A percentile compares a stretch with the other conserved stretches of the same genome.
Evolutionary conservation across 2,888 invertebrate genomes (phyloP).

Genomic region (Sericinus montela): DNA sequence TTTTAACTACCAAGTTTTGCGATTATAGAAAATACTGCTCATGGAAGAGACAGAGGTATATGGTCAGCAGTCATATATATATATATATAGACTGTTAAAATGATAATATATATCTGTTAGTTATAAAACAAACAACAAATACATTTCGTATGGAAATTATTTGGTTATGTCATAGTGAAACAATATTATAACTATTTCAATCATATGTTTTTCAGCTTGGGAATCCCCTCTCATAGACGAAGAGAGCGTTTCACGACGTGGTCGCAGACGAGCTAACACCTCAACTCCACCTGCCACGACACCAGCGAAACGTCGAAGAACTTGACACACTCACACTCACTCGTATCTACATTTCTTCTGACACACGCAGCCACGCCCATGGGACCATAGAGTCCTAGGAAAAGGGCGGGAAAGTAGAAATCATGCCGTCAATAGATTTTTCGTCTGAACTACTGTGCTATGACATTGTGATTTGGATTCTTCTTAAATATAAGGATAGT

Average conservation of each 20-base stretch:
- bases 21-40: no score
- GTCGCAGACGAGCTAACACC: slow-evolving; percentile 57
- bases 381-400: slow-evolving; percentile 20
- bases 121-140: no score
- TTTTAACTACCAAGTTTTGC: no score
- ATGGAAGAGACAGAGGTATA: no score
- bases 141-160: no score
- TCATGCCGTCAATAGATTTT: slow-evolving; percentile 32
- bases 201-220: slow-evolving; percentile 44
- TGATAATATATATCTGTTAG: no score
- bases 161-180: no score
- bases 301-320: slow-evolving; percentile 61
- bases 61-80: no score
- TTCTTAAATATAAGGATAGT: not conserved
- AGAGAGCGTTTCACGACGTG: slow-evolving; percentile 52
- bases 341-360: slow-evolving; percentile 62
- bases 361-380: slow-evolving; percentile 34
- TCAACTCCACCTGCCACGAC: slow-evolving; percentile 62
- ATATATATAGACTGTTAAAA: no score
- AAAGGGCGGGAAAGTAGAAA: slow-evolving; percentile 26
- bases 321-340: slow-evolving; percentile 51
- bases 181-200: no score
- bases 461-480: not conserved
- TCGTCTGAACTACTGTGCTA: slow-evolving; percentile 21
- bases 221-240: slow-evolving; percentile 60